Evolutionary conservation across 2,888 invertebrate species (phyloP), one percentile per base, ranked within the genome.

Genomic region (Nemoura dubitans): DNA sequence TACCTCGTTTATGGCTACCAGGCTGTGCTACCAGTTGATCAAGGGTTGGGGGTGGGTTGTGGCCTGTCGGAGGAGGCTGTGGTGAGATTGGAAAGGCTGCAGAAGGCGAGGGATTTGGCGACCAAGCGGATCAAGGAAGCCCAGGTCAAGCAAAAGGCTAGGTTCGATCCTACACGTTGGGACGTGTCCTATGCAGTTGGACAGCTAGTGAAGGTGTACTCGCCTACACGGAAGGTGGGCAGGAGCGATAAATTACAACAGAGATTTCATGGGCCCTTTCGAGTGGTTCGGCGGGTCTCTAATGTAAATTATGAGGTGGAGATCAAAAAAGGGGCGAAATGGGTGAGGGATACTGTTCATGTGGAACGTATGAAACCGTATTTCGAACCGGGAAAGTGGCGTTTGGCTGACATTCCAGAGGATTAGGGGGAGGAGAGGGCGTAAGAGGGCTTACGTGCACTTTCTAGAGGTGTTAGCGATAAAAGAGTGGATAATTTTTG

Each of bases 241-340:
- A 10, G 7, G 28, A 14, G 14, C 2, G 76, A 59, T 14, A 84
- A 84, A 28, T 28, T 84, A 1, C 27, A 28, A 16, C 76, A 28
- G n/a, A 27, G 76, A 16, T 84, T 26, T 3, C 29, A 29, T 10
- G 84, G 84, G 14, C 84, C 84, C 0, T 84, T 25, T 28, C 43
- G 27, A 27, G 59, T 84, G 16, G 16, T 84, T 1, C 26, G 59
- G 0, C 25, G 29, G 16, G n/a, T 84, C 2, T 84, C 84, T 7
- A 76, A 84, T 76, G 43, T 84, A 28, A 84, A 84, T 27, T 84
- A 84, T 29, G 59, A 76, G 76, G 76, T 84, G 26, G 29, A 16
- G 28, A 3, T 84, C 27, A 84, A 59, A 76, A 28, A 16, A 28
- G 59, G 76, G 25, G 0, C 21, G 10, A 84, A 84, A 28, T 28